Evolutionary conservation across 2,797 vertebrate genomes (phyloP), one percentile per base, ranked within the genome.

Genomic region (Phaenicophaeus curvirostris): DNA sequence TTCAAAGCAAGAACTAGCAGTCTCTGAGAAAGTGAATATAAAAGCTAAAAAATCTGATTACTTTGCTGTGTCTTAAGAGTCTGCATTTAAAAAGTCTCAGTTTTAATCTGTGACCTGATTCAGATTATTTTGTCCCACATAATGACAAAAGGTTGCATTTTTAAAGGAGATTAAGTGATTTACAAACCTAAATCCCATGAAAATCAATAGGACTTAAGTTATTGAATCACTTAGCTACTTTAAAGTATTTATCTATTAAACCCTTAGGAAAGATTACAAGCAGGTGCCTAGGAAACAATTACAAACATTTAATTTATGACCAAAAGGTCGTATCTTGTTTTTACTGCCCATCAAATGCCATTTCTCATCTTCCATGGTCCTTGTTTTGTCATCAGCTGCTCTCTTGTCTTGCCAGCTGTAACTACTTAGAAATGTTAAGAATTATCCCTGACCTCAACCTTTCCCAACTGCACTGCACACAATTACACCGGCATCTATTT

Each of bases 171-270:
- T 95, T 92, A 96, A 89, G 68, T 2, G 78, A 94, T 91, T 94
- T 91, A 92, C 86, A 90, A 89, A 91, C 54, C 51, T 92, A 92
- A 95, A 95, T 92, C 90, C 85, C 79, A 94, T 92, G 72, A 94
- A 96, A 95, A 95, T 93, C 87, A 95, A 87, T 89, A 89, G 37
- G 75, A 61, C 27, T 92, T 91, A 92, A 37, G 87, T 57, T 87
- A 44, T 41, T 85, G 92, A 95, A 93, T 65, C 46, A 89, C 85
- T 92, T 72, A 85, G 54, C 87, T 87, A 80, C 78, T 95, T 90
- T 68, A 83, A 87, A 89, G 71, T 92, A 89, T 80, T 95, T 90
- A 95, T 74, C 78, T 92, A 85, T 61, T 85, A 87, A 92, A 93
- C 85, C 76, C 79, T 83, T 74, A 68, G 35, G 39, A 27, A 85